A percentile compares a stretch with the other conserved stretches of the same genome.
Evolutionary conservation across 2,797 vertebrate genomes (phyloP).

Genomic region (Protonibea diacanthus): DNA sequence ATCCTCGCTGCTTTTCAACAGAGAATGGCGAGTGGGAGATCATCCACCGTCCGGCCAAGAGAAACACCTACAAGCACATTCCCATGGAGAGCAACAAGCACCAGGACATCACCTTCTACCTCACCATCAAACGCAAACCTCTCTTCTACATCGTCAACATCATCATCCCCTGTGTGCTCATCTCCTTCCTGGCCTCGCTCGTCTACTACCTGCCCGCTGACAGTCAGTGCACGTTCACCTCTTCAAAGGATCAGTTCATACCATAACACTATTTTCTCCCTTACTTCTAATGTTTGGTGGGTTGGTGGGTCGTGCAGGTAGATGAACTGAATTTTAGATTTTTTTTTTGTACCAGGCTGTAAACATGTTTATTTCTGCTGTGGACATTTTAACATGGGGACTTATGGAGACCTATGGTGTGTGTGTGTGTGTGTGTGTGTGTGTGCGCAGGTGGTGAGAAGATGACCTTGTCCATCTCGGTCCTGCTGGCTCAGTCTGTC

Average conservation of each 20-base stretch:
- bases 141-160: slow-evolving; percentile 99
- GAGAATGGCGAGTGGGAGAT: slow-evolving; percentile 99
- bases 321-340: no score
- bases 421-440: no score
- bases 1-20: slow-evolving; percentile 52
- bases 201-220: slow-evolving; percentile 96
- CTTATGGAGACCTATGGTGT: background rate
- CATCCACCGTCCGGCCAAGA: slow-evolving; percentile 92
- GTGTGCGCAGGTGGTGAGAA: slow-evolving; percentile 98
- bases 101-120: slow-evolving; percentile 98
- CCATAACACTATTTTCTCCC: background rate
- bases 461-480: slow-evolving; percentile 96
- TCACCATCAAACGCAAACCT: slow-evolving; percentile 96
- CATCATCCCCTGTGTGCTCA: slow-evolving; percentile 95
- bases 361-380: no score
- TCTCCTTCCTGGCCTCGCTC: slow-evolving; percentile 94
- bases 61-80: slow-evolving; percentile 87
- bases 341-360: background rate
- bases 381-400: no score
- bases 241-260: background rate
- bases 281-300: background rate
- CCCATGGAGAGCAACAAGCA: slow-evolving; percentile 91
- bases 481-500: slow-evolving; percentile 96
- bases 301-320: background rate
- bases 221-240: slow-evolving; percentile 85